Base-by-base conservation (phyloP, 2,797 vertebrate genomes). In the Diplodus sargus region DNA sequence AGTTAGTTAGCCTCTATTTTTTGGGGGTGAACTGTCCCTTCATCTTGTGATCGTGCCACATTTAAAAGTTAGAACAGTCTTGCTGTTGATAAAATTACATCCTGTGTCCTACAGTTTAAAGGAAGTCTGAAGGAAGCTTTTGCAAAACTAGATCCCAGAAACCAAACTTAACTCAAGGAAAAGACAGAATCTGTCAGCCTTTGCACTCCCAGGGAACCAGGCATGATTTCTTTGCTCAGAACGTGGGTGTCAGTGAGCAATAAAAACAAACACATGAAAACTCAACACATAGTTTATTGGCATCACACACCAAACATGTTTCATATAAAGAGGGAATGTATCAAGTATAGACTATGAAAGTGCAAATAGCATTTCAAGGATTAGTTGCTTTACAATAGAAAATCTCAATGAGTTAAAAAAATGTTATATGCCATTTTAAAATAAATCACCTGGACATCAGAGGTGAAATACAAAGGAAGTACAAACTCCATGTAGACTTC, bases 331-430 rank as follows among this genome's bases (percentile, higher is more conserved):
- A 97, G 97, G 98, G 98, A 99, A 99, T 99, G 98, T 98, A 99
- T 98, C 97, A 99, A 99, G 98, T 99, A 98, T 98, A 98, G 96
- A 97, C 96, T 99, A 99, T 97, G 97, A 99, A 99, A 99, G 98
- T 99, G 98, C 98, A 99, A 99, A 98, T 95, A 97, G 96, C 97
- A 97, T 97, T 96, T 98, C 96, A 97, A 98, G 96, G 95, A 98
- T 99, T 97, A 96, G 97, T 95, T 96, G 96, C 92, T 95, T 97
- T 96, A 97, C 96, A 97, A 97, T 98, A 99, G 96, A 99, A 98
- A 98, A 97, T 96, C 89, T 95, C 95, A 96, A 93, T 93, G 95
- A 93, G 96, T 97, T 98, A 28, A 34, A 94, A 97, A 99, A 98
- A 98, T 96, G 95, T 95, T 95, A 95, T 93, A 95, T 94, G 91